Evolutionary conservation across 2,113 vertebrate species (phyloP).

Genomic region (Passer domesticus): DNA sequence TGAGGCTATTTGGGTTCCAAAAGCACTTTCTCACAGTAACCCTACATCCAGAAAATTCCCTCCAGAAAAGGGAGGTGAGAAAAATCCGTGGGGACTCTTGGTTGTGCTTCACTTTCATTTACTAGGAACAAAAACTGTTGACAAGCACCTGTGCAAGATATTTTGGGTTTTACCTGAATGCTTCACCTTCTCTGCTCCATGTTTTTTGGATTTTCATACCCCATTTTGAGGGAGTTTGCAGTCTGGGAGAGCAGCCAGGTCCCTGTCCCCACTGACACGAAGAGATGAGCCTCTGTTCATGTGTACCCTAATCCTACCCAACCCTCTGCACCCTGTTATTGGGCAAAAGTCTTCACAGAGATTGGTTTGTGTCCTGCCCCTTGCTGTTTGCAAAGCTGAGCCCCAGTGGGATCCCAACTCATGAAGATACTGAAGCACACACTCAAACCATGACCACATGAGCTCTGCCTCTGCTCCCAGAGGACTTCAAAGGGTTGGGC

Average conservation of each 20-base stretch:
- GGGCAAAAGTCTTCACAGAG: background rate
- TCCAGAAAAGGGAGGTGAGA: background rate
- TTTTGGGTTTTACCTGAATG: background rate
- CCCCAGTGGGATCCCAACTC: background rate
- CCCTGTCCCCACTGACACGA: background rate
- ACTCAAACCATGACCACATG: background rate
- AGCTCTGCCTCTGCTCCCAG: constrained; percentile 4
- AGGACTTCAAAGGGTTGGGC: constrained; percentile 40
- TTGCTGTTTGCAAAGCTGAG: background rate
- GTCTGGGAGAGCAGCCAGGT: background rate
- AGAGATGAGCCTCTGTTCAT: background rate
- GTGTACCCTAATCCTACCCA: background rate
- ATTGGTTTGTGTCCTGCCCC: background rate
- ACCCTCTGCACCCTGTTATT: background rate
- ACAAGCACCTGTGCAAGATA: background rate
- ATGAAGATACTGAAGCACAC: background rate
- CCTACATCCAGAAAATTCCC: background rate
- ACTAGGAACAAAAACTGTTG: background rate
- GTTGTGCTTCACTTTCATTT: background rate
- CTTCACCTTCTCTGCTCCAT: background rate
- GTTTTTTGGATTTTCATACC: background rate
- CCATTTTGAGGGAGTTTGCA: background rate
- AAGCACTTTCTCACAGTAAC: background rate
- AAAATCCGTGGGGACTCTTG: background rate
- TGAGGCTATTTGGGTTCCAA: background rate